Conservation (phyloP, 2,113 vertebrate genomes). For the Sigmodon hispidus region DNA sequence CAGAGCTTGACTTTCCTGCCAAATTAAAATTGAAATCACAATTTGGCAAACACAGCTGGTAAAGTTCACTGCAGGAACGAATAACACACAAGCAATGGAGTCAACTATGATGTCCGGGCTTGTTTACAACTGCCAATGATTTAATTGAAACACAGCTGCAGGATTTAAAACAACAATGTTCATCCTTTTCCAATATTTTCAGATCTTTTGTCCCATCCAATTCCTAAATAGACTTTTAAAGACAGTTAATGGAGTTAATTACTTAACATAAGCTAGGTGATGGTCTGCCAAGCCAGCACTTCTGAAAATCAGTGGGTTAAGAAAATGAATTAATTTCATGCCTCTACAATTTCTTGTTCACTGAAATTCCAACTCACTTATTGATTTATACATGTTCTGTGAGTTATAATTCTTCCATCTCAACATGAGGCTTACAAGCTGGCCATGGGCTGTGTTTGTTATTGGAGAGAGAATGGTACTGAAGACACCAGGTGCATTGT, state of each 20-base stretch:
- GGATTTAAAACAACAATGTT: conserved; percentile 51
- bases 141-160: conserved; percentile 68
- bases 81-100: neutral
- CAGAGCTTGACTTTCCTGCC: conserved; percentile 23
- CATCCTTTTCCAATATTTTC: conserved; percentile 33
- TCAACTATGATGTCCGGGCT: neutral
- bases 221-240: conserved; percentile 17
- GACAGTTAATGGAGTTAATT: conserved; percentile 46
- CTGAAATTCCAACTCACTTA: conserved; percentile 36
- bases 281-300: neutral
- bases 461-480: neutral
- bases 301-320: neutral
- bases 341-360: neutral
- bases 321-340: conserved; percentile 7
- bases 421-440: neutral
- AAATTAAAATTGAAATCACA: conserved; percentile 60
- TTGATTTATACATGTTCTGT: neutral
- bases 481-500: neutral
- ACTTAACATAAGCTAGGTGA: conserved; percentile 9
- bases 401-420: neutral
- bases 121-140: conserved; percentile 43
- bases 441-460: no score
- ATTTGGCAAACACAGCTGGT: conserved; percentile 34
- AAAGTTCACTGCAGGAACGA: conserved; percentile 20
- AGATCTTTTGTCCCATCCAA: conserved; percentile 25